Base-by-base conservation (phyloP, 2,113 vertebrate genomes). In the Ctenomys sociabilis region DNA sequence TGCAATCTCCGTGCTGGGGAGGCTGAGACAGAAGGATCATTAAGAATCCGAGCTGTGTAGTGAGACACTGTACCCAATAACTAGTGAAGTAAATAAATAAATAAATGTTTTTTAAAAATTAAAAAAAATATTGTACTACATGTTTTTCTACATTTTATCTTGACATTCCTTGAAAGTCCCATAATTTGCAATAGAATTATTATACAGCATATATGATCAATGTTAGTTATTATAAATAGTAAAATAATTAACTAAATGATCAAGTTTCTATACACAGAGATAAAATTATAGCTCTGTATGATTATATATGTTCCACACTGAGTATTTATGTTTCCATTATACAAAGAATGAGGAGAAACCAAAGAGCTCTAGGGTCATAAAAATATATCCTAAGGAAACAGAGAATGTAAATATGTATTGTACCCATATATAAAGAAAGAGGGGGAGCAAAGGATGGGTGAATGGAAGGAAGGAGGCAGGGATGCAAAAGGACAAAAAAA, bases 211-310 rank as follows among this genome's bases (percentile, higher is more conserved):
- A 63, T 28, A 92, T 72, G 87, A 3, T 30, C 4, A 12, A 88
- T 85, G 94, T 87, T 3, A 95, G 95, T 95, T 94, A 90, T 2
- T 61, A 88, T 32, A 94, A 95, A 91, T 78, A 59, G 96, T 93
- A 96, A 96, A 91, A 88, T 73, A 2, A n/a, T 0, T 70, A n/a
- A 66, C 3, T 95, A 61, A 93, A 24, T 73, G 72, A 40, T 73
- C 28, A 24, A 52, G 7, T 78, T 94, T 92, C 13, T 24, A 54
- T 61, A 57, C 1, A 21, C 3, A 85, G 22, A 84, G 3, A 37
- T 3, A 54, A 26, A 80, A 40, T 30, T 57, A 37, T 77, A 68
- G 64, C 40, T 32, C 68, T n/a, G 17, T 37, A 64, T 21, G 9
- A 43, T 59, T 43, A 66, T 1, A 9, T 54, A 61, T 88, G 22